Conservation (phyloP, 1,140 invertebrate genomes). For the Melipona quadrifasciata region DNA sequence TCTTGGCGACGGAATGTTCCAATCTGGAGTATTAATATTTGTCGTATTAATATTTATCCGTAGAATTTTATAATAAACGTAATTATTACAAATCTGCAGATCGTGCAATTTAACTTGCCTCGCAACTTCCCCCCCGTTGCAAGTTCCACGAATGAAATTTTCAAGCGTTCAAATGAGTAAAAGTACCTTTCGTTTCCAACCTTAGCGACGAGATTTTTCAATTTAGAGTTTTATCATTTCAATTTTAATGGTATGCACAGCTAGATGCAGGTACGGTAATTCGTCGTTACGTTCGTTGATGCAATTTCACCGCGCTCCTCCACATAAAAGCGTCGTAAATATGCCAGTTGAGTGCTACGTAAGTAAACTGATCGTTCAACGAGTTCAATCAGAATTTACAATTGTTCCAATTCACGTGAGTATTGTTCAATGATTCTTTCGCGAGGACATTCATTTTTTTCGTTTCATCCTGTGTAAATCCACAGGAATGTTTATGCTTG, state of each 20-base stretch:
- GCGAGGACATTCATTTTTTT: neutral
- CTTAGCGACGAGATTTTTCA: too few relatives aligned
- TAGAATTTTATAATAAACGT: too few relatives aligned
- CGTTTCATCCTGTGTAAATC: neutral
- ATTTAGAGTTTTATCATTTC: too few relatives aligned
- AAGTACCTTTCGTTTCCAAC: too few relatives aligned
- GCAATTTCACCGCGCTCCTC: constrained; percentile 2
- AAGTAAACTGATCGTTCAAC: neutral
- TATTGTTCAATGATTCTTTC: neutral
- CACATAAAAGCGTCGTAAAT: constrained; percentile 11
- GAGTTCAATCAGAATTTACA: neutral
- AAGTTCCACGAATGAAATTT: too few relatives aligned
- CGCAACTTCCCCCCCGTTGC: too few relatives aligned
- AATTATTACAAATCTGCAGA: neutral
- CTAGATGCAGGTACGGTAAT: neutral
- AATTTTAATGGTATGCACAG: neutral
- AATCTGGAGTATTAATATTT: too few relatives aligned
- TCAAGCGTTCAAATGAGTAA: too few relatives aligned
- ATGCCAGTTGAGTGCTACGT: neutral
- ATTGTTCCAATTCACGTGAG: neutral
- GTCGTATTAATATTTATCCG: too few relatives aligned
- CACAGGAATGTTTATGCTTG: neutral
- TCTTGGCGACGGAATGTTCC: too few relatives aligned
- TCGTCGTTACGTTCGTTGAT: constrained; percentile 26
- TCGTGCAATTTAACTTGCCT: neutral